Evolutionary conservation across 2,888 invertebrate species (phyloP).

Genomic region (Eilema griseolum): DNA sequence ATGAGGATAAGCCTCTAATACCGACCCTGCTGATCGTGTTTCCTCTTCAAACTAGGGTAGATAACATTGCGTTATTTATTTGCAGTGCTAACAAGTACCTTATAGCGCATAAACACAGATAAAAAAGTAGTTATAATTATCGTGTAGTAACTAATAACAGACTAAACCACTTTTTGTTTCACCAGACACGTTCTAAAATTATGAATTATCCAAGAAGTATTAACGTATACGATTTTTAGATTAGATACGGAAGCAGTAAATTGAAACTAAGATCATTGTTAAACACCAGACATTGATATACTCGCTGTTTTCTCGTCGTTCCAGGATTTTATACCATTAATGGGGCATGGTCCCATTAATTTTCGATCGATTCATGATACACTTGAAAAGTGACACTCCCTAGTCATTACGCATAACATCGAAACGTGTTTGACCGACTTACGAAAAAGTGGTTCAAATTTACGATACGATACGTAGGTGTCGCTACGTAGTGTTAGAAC

Average conservation of each 20-base stretch:
- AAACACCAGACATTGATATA: neutral
- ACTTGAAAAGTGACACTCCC: no score
- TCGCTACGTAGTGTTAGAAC: no score
- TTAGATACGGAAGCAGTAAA: neutral
- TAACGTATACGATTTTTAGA: neutral
- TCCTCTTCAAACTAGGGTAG: neutral
- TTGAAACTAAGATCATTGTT: no score
- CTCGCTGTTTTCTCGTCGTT: no score
- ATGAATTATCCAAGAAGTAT: neutral
- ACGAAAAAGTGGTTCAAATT: no score
- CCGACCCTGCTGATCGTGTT: conserved; percentile 4
- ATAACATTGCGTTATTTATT: neutral
- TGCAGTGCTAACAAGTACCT: neutral
- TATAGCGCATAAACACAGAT: neutral
- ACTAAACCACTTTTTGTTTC: neutral
- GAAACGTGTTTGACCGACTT: no score
- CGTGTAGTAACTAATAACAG: neutral
- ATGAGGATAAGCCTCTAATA: conserved; percentile 9
- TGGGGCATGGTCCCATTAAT: no score
- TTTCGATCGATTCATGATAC: no score
- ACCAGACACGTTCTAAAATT: neutral
- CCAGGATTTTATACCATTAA: no score
- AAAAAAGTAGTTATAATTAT: conserved; percentile 1
- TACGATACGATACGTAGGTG: no score
- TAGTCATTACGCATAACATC: no score